Conservation (phyloP, 2,888 invertebrate species). For the Magallana nippona region DNA sequence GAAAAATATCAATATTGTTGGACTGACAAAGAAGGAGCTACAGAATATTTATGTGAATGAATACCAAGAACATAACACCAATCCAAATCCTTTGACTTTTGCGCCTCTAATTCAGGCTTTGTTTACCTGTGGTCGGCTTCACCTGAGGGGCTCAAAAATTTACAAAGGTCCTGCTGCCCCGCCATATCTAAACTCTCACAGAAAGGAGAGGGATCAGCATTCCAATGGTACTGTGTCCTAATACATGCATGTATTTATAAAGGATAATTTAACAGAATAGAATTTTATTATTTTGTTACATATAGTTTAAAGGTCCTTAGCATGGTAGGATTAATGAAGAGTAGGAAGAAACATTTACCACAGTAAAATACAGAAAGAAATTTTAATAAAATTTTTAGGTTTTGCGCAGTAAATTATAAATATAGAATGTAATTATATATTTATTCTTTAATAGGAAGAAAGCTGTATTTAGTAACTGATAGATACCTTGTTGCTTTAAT, state of each 20-base stretch:
- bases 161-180: slow-evolving; percentile 31
- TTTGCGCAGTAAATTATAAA: no score
- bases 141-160: slow-evolving; percentile 31
- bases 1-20: slow-evolving; percentile 54
- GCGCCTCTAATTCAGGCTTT: slow-evolving; percentile 37
- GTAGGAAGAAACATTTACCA: no score
- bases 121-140: slow-evolving; percentile 40
- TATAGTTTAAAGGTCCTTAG: no score
- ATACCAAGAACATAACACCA: slow-evolving; percentile 54
- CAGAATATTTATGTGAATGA: slow-evolving; percentile 52
- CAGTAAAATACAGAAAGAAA: not conserved
- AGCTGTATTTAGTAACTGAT: not conserved
- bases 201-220: not conserved
- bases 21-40: slow-evolving; percentile 50
- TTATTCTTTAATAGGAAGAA: not conserved
- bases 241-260: not conserved
- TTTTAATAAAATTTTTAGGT: not conserved
- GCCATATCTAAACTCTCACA: slow-evolving; percentile 39
- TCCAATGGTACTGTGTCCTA: not conserved
- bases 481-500: no score
- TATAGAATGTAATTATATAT: not conserved
- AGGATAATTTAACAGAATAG: no score
- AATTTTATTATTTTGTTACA: no score
- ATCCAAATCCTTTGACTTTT: slow-evolving; percentile 50
- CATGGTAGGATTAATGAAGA: no score